Evolutionary conservation across 2,797 vertebrate species (phyloP), one percentile per base, ranked within the genome.

Genomic region (Leptoclinus maculatus): DNA sequence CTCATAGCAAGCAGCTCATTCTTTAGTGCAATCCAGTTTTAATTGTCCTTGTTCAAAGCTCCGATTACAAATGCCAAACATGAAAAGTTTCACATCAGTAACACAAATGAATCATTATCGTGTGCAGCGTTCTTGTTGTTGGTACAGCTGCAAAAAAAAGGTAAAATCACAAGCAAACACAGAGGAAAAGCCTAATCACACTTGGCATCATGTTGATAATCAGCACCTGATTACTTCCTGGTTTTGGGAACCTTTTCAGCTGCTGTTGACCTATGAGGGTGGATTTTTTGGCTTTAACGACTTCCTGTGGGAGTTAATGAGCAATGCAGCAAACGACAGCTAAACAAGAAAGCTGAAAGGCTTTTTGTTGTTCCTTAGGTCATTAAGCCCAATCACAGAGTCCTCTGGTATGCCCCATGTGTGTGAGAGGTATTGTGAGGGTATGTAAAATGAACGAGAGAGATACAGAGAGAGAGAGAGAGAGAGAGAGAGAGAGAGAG

Each of bases 271-370:
- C 92, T 90, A 88, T 87, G 84, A 83, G 74, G 66, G 49, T 47
- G 45, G 75, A 87, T 85, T 87, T 84, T 84, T 62, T 79, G 69
- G 78, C 60, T 83, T 82, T 91, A 92, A 91, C 54, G 39, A 91
- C 84, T 91, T 93, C 92, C 92, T 91, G 87, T 87, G 89, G 81
- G 87, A 91, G 83, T 87, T 88, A 90, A 91, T 86, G 84, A 89
- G 88, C 74, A 38, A 82, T 68, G 65, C 51, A 73, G 82, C 65
- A 80, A 87, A 88, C 38, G 53, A 78, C 68, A 36, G 82, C 72
- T 78, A 89, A 84, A 86, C 81, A 86, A 89, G 84, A 71, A 76
- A 60, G 72, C 87, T 87, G 69, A 93, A 92, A 88, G 87, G 70
- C 75, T 79, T 85, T 90, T 87, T 90, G 80, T 93, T 93, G 89